Evolutionary conservation across 2,113 vertebrate genomes (phyloP).

Genomic region (Macquaria australasica): DNA sequence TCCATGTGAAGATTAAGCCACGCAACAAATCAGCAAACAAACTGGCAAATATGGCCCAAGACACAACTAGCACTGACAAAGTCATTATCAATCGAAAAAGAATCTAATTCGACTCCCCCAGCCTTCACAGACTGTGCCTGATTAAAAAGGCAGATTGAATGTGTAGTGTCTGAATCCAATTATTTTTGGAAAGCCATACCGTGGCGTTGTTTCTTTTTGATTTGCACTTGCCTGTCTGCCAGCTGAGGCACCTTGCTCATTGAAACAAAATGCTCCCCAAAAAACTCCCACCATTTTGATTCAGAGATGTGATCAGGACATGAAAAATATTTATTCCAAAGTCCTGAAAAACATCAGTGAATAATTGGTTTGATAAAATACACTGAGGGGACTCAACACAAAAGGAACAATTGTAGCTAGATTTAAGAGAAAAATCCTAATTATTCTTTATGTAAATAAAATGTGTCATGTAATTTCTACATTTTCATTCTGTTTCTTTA

Average conservation of each 20-base stretch:
- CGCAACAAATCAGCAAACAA: constrained; percentile 45
- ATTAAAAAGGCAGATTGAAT: constrained; percentile 73
- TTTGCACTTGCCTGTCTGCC: constrained; percentile 58
- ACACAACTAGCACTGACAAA: constrained; percentile 37
- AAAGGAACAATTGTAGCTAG: background rate
- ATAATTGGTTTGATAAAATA: constrained; percentile 20
- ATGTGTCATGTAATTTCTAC: background rate
- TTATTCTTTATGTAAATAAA: background rate
- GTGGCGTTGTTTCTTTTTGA: constrained; percentile 62
- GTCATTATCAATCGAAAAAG: constrained; percentile 38
- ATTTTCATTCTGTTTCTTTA: background rate
- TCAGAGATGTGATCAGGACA: constrained; percentile 20
- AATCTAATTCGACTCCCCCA: constrained; percentile 38
- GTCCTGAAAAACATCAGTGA: constrained; percentile 5
- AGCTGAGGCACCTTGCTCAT: constrained; percentile 61
- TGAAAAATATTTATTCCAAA: constrained; percentile 1
- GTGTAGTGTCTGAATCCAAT: constrained; percentile 66
- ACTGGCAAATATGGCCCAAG: constrained; percentile 14
- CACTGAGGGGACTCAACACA: background rate
- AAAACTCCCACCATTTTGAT: background rate
- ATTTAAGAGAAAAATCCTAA: constrained; percentile 4
- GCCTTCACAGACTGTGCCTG: constrained; percentile 47
- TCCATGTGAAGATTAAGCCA: background rate
- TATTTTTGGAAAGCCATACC: constrained; percentile 62
- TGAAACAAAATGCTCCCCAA: constrained; percentile 30